Evolutionary conservation across 2,888 invertebrate genomes (phyloP).

Genomic region (Agrotis clavis): DNA sequence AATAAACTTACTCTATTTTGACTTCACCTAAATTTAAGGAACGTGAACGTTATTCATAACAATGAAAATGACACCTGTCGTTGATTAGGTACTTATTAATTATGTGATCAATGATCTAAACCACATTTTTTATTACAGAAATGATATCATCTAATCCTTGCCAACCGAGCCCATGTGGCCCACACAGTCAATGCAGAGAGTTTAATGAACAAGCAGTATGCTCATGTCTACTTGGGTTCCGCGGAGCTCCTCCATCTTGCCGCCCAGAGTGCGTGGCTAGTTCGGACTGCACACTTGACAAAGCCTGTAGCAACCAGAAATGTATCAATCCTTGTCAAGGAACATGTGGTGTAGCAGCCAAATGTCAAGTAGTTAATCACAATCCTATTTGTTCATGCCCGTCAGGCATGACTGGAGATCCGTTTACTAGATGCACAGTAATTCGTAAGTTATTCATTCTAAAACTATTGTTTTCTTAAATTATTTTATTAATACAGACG

Average conservation of each 20-base stretch:
- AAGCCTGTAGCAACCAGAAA: conserved; percentile 94
- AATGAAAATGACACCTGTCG: no score
- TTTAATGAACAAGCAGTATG: conserved; percentile 93
- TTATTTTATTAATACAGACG: neutral
- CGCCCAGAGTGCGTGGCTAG: conserved; percentile 94
- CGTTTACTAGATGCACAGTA: conserved; percentile 91
- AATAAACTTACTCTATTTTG: neutral
- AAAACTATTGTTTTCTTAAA: neutral
- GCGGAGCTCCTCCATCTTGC: conserved; percentile 93
- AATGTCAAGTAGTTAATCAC: conserved; percentile 95
- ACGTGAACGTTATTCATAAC: no score
- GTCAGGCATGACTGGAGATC: conserved; percentile 92
- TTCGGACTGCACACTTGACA: conserved; percentile 93
- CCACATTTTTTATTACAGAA: conserved; percentile 71
- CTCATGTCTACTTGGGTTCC: conserved; percentile 92
- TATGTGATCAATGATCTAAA: no score
- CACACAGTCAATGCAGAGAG: conserved; percentile 92
- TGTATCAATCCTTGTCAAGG: conserved; percentile 94
- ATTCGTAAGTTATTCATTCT: conserved; percentile 83
- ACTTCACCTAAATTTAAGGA: neutral
- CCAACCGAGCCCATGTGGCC: conserved; percentile 92
- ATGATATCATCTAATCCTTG: conserved; percentile 90
- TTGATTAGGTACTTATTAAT: no score
- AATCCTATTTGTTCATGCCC: conserved; percentile 94
- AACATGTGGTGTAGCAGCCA: conserved; percentile 94